phyloP scores from a whole-genome alignment of 2,888 invertebrate genomes.

The Arrhopalites spinosus region DNA sequence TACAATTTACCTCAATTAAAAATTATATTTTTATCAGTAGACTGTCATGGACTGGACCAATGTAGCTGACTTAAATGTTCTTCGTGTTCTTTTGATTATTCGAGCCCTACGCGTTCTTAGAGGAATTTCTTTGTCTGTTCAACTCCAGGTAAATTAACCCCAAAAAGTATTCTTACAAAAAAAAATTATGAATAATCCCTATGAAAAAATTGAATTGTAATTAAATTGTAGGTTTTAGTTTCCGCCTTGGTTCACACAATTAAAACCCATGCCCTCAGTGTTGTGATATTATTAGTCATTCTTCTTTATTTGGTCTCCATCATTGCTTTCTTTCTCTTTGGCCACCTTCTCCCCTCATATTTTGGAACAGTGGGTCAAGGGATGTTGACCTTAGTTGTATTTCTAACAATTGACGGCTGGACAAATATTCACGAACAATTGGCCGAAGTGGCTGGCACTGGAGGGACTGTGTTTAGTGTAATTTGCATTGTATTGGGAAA shows the following conservation, averaged over 20 bases:
- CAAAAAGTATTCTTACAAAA: too few relatives aligned
- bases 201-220: not conserved
- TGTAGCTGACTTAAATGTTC: slow-evolving; percentile 32
- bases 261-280: slow-evolving; percentile 50
- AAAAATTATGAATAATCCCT: too few relatives aligned
- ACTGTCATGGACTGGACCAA: slow-evolving; percentile 42
- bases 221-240: slow-evolving; percentile 45
- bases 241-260: slow-evolving; percentile 51
- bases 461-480: slow-evolving; percentile 48
- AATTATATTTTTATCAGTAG: too few relatives aligned
- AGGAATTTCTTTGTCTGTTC: slow-evolving; percentile 50
- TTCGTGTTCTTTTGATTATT: slow-evolving; percentile 46
- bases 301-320: slow-evolving; percentile 52
- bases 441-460: slow-evolving; percentile 14
- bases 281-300: slow-evolving; percentile 49
- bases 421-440: slow-evolving; percentile 46
- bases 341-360: slow-evolving; percentile 25
- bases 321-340: slow-evolving; percentile 50
- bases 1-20: too few relatives aligned
- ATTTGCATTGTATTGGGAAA: slow-evolving; percentile 53
- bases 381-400: slow-evolving; percentile 47
- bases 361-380: slow-evolving; percentile 49
- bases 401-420: slow-evolving; percentile 56
- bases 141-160: slow-evolving; percentile 43
- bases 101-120: slow-evolving; percentile 51